Evolutionary conservation across 2,113 vertebrate genomes (phyloP), one percentile per base, ranked within the genome.

Genomic region (Malurus cyaneus): DNA sequence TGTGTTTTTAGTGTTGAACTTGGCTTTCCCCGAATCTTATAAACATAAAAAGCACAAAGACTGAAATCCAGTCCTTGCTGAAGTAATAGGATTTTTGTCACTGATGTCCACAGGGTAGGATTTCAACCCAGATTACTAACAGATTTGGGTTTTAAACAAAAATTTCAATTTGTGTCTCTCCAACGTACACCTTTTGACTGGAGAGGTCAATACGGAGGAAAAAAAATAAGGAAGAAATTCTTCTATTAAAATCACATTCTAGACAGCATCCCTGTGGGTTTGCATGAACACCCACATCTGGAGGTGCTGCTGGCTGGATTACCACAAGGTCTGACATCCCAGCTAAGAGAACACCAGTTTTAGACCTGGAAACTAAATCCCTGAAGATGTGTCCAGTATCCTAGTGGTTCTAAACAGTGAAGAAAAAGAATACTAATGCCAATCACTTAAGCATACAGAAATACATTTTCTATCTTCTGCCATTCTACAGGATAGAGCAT

Each of bases 1-100:
- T 66, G 76, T 95, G 81, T 77, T 95, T 95, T 96, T 80, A 92
- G 88, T 82, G 82, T 70, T 88, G 83, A 97, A 77, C 73, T 88
- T 96, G 87, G 90, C 94, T 95, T 94, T 89, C 41, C 39, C 25
- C 2, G 3, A 52, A 67, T 92, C 42, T 90, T 90, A 93, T 74
- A 94, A 95, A 92, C 76, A 92, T 44, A 52, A 89, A 93, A 95
- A 86, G 72, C 72, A 67, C 83, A 80, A 90, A 93, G 86, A 61
- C 69, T 86, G 64, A 95, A 93, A 96, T 80, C 53, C 44, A 39
- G 67, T 66, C 87, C 76, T 57, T 3, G 6, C 34, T 92, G 56
- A 95, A 95, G 76, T 78, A 94, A 93, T 36, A 70, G 64, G 52
- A 86, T 73, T 93, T 94, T 94, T 93, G 93, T 92, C 92, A 79